Evolutionary conservation across 2,888 invertebrate genomes (phyloP).

Genomic region (Dioctria rufipes): DNA sequence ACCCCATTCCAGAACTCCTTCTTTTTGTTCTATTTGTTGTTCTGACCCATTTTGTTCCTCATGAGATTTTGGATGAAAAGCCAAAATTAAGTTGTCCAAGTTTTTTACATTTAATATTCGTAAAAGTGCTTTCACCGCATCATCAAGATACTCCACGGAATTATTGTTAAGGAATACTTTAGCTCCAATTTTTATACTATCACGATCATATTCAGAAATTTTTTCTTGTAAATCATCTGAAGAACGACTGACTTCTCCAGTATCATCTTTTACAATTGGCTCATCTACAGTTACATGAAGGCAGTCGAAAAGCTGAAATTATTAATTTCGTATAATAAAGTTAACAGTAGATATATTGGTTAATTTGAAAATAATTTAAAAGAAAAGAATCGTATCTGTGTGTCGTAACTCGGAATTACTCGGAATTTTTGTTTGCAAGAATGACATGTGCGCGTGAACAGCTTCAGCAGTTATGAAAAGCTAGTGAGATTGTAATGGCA

Average conservation of each 20-base stretch:
- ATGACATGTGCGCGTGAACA: no score
- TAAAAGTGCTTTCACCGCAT: constrained; percentile 83
- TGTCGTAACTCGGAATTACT: no score
- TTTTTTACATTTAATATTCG: constrained; percentile 79
- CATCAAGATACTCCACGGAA: constrained; percentile 76
- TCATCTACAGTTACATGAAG: constrained; percentile 74
- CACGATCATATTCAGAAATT: constrained; percentile 80
- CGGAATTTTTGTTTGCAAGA: no score
- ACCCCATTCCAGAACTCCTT: constrained; percentile 71
- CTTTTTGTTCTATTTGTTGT: constrained; percentile 62
- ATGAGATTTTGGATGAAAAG: constrained; percentile 76
- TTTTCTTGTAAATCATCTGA: constrained; percentile 77
- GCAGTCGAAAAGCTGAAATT: constrained; percentile 76
- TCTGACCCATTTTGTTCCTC: constrained; percentile 1
- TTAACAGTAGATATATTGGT: not conserved
- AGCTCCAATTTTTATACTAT: constrained; percentile 86
- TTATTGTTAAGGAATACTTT: constrained; percentile 88
- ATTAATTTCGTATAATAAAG: not conserved
- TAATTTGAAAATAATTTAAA: no score
- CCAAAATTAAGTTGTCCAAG: constrained; percentile 87
- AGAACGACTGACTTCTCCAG: constrained; percentile 74
- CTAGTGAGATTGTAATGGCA: no score
- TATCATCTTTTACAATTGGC: constrained; percentile 65
- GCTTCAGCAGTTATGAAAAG: no score
- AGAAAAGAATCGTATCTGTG: no score